These are phyloP conservation scores for Amphiprion clarkii DNA, from an alignment of 2,797 vertebrate species.

Conservation along the genomic window DNA sequence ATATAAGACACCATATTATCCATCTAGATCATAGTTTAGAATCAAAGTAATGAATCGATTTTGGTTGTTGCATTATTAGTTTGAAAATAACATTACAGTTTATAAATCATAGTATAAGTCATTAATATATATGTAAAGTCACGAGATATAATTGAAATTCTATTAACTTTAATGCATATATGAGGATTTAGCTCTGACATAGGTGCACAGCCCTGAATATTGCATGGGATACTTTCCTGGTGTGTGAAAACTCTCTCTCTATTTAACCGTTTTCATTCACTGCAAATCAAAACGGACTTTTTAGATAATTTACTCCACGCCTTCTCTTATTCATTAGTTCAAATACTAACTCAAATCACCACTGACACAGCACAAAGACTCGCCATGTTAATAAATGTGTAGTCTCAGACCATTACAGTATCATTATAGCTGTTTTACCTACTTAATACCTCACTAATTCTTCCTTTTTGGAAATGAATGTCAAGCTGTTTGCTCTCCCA, in stretches of 20 bases:
- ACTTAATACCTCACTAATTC: slow-evolving; percentile 61
- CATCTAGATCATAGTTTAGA: slow-evolving; percentile 65
- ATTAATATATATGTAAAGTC: slow-evolving; percentile 83
- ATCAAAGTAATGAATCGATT: slow-evolving; percentile 57
- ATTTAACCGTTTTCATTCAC: slow-evolving; percentile 50
- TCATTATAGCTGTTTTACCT: slow-evolving; percentile 65
- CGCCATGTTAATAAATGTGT: slow-evolving; percentile 20
- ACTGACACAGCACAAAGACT: slow-evolving; percentile 58
- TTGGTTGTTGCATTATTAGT: slow-evolving; percentile 73
- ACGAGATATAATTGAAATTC: slow-evolving; percentile 79
- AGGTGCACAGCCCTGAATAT: slow-evolving; percentile 72
- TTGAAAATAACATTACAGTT: slow-evolving; percentile 72
- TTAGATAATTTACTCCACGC: background rate
- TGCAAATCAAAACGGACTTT: slow-evolving; percentile 23
- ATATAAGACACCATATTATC: slow-evolving; percentile 62
- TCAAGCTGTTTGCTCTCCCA: slow-evolving; percentile 53
- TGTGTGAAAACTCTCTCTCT: slow-evolving; percentile 65
- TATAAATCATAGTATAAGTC: slow-evolving; percentile 80
- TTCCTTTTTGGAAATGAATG: slow-evolving; percentile 63
- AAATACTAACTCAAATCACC: slow-evolving; percentile 14
- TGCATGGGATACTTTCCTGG: slow-evolving; percentile 65
- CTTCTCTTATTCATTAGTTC: slow-evolving; percentile 28
- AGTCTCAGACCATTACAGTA: slow-evolving; percentile 33
- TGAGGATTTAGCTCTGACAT: slow-evolving; percentile 72
- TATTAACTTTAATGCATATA: slow-evolving; percentile 80